Conservation (phyloP, 2,797 vertebrate species). For the Oryzias dopingdopingensis region DNA sequence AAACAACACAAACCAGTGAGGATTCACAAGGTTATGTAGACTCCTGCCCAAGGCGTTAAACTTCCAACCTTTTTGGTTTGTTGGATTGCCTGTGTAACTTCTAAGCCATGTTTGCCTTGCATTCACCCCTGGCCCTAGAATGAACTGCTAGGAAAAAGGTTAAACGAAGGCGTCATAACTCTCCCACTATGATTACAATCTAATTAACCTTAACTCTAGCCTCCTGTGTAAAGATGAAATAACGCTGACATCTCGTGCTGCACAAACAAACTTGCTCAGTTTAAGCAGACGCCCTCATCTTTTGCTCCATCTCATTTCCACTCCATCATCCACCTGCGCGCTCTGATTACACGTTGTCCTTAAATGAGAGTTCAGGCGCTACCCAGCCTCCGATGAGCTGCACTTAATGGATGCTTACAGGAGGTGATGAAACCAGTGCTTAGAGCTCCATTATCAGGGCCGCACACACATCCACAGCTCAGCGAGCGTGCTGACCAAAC, state of each 20-base stretch:
- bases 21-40: too few relatives aligned
- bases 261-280: background rate
- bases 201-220: background rate
- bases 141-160: background rate
- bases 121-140: too few relatives aligned
- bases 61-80: too few relatives aligned
- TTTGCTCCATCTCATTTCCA: constrained; percentile 9
- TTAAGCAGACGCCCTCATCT: constrained; percentile 8
- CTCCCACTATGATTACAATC: background rate
- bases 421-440: constrained; percentile 2
- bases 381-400: background rate
- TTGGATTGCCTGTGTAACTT: too few relatives aligned
- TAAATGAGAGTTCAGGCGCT: constrained; percentile 12
- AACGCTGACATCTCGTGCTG: background rate
- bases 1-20: too few relatives aligned
- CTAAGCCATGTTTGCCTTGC: too few relatives aligned
- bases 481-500: constrained; percentile 9
- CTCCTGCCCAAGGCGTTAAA: too few relatives aligned
- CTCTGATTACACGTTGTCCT: constrained; percentile 23
- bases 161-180: background rate
- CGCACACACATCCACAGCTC: constrained; percentile 11
- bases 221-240: background rate
- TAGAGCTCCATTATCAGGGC: constrained; percentile 20
- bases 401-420: constrained; percentile 17
- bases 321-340: constrained; percentile 23